These are phyloP conservation scores for Neoscelio sp. DNA, from an alignment of 2,888 invertebrate genomes.

Conservation along the genomic window DNA sequence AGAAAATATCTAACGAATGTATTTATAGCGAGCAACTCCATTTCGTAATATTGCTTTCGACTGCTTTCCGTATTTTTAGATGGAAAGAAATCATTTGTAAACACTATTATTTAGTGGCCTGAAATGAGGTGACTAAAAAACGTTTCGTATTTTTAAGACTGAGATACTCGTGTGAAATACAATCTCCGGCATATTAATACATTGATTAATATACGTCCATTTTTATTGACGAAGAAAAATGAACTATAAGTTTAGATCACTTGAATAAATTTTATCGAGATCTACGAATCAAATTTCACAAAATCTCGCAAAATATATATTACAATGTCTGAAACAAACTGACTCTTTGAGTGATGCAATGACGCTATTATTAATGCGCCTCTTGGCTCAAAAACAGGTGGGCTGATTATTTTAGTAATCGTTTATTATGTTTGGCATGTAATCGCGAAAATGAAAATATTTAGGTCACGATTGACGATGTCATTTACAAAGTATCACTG, in stretches of 20 bases:
- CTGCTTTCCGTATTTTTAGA: conserved; percentile 59
- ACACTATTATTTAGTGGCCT: conserved; percentile 57
- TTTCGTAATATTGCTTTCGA: conserved; percentile 60
- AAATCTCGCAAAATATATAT: conserved; percentile 49
- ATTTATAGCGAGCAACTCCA: conserved; percentile 45
- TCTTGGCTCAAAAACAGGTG: conserved; percentile 80
- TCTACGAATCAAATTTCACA: conserved; percentile 56
- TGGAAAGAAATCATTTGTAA: conserved; percentile 63
- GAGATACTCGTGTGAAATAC: conserved; percentile 14
- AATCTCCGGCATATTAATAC: conserved; percentile 21
- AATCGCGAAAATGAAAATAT: conserved; percentile 71
- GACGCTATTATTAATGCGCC: conserved; percentile 79
- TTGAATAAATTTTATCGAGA: conserved; percentile 2
- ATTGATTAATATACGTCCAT: conserved; percentile 16
- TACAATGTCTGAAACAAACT: conserved; percentile 64
- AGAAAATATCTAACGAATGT: conserved; percentile 50
- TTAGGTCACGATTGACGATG: conserved; percentile 70
- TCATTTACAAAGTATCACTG: conserved; percentile 57
- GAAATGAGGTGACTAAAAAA: conserved; percentile 44
- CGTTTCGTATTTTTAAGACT: conserved; percentile 38
- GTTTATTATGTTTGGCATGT: conserved; percentile 81
- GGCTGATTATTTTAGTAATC: conserved; percentile 80
- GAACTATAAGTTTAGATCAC: not conserved
- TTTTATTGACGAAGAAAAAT: conserved; percentile 3
- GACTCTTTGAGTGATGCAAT: conserved; percentile 77